Evolutionary conservation across 2,888 invertebrate genomes (phyloP).

Genomic region (Leptopterna dolabrata): DNA sequence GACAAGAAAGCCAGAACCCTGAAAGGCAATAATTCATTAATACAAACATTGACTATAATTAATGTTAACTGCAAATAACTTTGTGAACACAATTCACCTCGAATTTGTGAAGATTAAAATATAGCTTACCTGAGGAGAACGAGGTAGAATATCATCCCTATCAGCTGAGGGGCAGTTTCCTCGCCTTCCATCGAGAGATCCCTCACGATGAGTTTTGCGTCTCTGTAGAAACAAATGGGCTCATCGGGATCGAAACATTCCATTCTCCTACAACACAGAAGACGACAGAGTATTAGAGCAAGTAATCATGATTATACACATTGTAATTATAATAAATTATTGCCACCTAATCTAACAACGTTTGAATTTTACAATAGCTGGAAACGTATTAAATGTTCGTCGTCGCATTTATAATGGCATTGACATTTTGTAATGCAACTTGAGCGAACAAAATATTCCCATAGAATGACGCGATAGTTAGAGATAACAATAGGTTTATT

Average conservation of each 20-base stretch:
- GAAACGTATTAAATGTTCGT: neutral
- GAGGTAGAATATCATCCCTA: conserved; percentile 72
- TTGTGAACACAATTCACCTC: too few relatives aligned
- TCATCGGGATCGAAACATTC: conserved; percentile 72
- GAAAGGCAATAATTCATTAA: conserved; percentile 6
- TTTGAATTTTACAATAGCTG: too few relatives aligned
- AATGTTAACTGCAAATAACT: too few relatives aligned
- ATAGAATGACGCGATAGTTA: too few relatives aligned
- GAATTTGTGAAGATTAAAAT: too few relatives aligned
- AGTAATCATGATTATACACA: too few relatives aligned
- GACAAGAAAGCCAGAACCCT: conserved; percentile 71
- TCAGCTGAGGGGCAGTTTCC: conserved; percentile 71
- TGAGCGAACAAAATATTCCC: too few relatives aligned
- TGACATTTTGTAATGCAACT: too few relatives aligned
- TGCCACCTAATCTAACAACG: too few relatives aligned
- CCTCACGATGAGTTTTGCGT: conserved; percentile 73
- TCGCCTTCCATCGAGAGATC: conserved; percentile 74
- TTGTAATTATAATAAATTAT: too few relatives aligned
- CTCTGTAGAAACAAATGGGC: conserved; percentile 71
- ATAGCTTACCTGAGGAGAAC: conserved; percentile 65
- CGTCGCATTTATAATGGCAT: too few relatives aligned
- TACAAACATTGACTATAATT: neutral
- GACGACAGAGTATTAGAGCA: neutral
- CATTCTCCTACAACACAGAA: conserved; percentile 66
- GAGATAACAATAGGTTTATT: too few relatives aligned